Base-by-base conservation (phyloP, 2,888 invertebrate genomes). In the Seira musarum region DNA sequence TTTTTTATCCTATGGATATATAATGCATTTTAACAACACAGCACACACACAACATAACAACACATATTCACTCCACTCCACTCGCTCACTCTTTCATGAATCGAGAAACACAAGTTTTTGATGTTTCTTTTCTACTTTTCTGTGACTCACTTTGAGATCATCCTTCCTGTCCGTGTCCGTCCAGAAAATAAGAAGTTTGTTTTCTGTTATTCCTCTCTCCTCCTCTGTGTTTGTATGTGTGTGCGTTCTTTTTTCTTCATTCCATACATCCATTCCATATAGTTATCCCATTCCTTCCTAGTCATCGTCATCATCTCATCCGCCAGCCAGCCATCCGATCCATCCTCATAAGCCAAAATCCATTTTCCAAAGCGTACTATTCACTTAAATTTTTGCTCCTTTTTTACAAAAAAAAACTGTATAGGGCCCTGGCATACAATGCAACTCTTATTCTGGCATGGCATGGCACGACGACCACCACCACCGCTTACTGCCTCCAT, bases 61-160 rank as follows among this genome's bases (percentile, higher is more conserved):
- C 17, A 57, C 57, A 57, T n/a, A 57, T 57, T 17, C 57, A n/a
- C n/a, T n/a, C n/a, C n/a, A n/a, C n/a, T n/a, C n/a, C n/a, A n/a
- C n/a, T n/a, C n/a, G n/a, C n/a, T n/a, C n/a, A n/a, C n/a, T n/a
- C n/a, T n/a, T n/a, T n/a, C 40, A 13, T 57, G n/a, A 63, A 24
- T 17, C 15, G 49, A 21, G 21, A 64, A 72, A 21, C 40, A 63
- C 63, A 64, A 72, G 24, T 66, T 70, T 65, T 67, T 57, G n/a
- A 8, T n/a, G 57, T 63, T 61, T 71, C 65, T 70, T 71, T 40
- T 70, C 46, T 60, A 21, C 65, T 21, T 76, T 66, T 30, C n/a
- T 68, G 49, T 72, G 79, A 79, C 68, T 79, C 79, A 79, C 78
- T 71, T 65, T 57, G 64, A 68, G 72, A 79, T 79, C 72, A 79